These are phyloP conservation scores for Oxytorus armatus DNA, from an alignment of 2,888 invertebrate genomes.

Conservation along the genomic window DNA sequence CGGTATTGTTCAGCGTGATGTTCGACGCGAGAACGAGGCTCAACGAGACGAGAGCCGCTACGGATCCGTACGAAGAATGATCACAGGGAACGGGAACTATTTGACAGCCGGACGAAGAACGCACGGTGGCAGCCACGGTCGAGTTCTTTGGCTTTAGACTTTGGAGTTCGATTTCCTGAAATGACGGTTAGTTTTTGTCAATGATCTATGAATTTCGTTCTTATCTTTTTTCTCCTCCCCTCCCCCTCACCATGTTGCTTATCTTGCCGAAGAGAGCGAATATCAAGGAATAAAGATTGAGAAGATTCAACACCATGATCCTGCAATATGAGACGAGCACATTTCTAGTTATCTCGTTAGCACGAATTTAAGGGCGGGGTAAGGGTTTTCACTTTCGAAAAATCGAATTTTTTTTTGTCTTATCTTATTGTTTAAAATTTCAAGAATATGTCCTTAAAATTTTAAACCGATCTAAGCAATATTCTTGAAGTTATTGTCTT, in stretches of 20 bases:
- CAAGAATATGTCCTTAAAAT: too few species aligned
- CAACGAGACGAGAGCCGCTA: conserved; percentile 83
- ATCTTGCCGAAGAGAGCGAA: conserved; percentile 96
- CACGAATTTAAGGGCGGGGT: too few species aligned
- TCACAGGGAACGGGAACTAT: conserved; percentile 79
- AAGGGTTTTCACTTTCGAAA: too few species aligned
- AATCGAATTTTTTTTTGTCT: conserved; percentile 2
- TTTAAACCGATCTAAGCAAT: too few species aligned
- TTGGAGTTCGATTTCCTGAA: conserved; percentile 86
- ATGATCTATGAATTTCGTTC: neutral
- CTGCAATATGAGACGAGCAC: conserved; percentile 84
- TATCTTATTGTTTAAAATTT: too few species aligned
- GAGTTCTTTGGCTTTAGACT: conserved; percentile 85
- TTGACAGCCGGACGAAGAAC: conserved; percentile 67
- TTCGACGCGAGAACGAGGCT: conserved; percentile 82
- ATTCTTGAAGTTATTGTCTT: too few species aligned
- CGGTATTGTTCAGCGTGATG: conserved; percentile 43
- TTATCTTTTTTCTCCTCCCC: neutral
- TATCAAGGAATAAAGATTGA: conserved; percentile 97
- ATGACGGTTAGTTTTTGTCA: conserved; percentile 4
- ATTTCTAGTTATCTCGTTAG: neutral
- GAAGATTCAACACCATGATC: conserved; percentile 96
- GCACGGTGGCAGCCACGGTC: conserved; percentile 55
- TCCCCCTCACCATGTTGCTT: conserved; percentile 89
- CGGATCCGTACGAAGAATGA: conserved; percentile 78